Base-by-base conservation (phyloP, 2,888 invertebrate species). In the Drosophila borealis region DNA sequence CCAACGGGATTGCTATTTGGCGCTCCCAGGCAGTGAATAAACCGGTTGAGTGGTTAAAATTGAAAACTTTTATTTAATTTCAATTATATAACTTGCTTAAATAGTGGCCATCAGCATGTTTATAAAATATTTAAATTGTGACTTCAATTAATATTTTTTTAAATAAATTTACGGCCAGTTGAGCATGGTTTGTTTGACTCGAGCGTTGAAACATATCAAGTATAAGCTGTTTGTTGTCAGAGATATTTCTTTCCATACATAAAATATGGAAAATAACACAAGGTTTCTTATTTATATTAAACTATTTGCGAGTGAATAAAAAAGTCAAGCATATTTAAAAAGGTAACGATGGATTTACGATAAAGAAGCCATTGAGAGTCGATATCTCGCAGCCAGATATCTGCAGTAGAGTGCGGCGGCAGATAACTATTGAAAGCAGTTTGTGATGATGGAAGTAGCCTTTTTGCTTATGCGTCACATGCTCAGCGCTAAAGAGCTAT, bases 401-500 rank as follows among this genome's bases (percentile, higher is more conserved):
- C 17, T 39, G 39, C 17, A 64, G 14, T 37, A 29, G 29, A 29
- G 13, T 41, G 11, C 34, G 42, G 10, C 10, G 42, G 14, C 45
- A 44, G 65, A 70, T 74, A 42, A 54, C 9, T 14, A 41, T 34
- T 42, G 17, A 39, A 46, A 39, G 34, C n/a, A n/a, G 46, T 5
- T 17, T 29, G 37, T 41, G 41, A 36, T 17, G 51, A 21, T 44
- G 54, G 17, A 11, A 29, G 17, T 29, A 49, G 54, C 54, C 25
- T 62, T 73, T 62, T 57, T 50, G 60, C 61, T 66, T 78, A 78
- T 66, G 48, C 37, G 48, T 62, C 75, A 70, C 64, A 67, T 80
- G 80, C 80, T 72, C 78, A 54, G 53, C 57, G 67, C 76, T 76
- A 66, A 82, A 77, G 77, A 70, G 79, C 68, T 60, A 63, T 83